Percentiles rank a stretch among this genome's conserved stretches.
Evolutionary conservation across 2,888 invertebrate species (phyloP).

Genomic region (Temnothorax unifasciatus): DNA sequence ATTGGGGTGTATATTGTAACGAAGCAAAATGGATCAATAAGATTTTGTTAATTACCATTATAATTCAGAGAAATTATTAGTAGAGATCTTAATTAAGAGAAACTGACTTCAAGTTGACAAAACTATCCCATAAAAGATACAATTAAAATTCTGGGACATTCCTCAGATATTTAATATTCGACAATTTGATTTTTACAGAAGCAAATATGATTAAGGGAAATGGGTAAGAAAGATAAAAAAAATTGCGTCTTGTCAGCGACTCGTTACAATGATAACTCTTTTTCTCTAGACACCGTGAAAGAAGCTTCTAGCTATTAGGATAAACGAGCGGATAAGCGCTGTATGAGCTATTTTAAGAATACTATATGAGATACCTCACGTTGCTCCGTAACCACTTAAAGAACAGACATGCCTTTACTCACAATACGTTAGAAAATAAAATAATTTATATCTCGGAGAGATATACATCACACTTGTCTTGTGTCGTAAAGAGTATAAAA

Average conservation of each 20-base stretch:
- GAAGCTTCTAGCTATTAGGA: conserved; percentile 53
- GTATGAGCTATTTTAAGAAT: conserved; percentile 54
- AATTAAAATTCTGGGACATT: neutral
- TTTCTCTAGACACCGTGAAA: conserved; percentile 45
- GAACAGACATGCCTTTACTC: neutral
- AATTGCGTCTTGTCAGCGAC: conserved; percentile 67
- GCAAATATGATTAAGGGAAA: conserved; percentile 3
- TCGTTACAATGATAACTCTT: conserved; percentile 69
- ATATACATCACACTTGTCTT: neutral
- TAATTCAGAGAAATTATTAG: neutral
- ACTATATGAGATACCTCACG: conserved; percentile 25
- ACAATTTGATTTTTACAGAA: neutral
- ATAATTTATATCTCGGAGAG: neutral
- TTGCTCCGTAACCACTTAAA: neutral
- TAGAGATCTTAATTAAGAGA: neutral
- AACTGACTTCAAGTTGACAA: too few relatives aligned
- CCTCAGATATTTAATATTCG: neutral
- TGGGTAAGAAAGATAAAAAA: conserved; percentile 47
- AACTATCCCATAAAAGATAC: neutral
- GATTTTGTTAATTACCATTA: neutral
- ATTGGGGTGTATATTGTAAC: neutral
- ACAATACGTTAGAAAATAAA: neutral
- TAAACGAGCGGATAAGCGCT: conserved; percentile 54
- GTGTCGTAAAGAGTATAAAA: neutral
- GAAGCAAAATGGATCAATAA: neutral